Base-by-base conservation (phyloP, 2,888 invertebrate genomes). In the Strigamia maritima region DNA sequence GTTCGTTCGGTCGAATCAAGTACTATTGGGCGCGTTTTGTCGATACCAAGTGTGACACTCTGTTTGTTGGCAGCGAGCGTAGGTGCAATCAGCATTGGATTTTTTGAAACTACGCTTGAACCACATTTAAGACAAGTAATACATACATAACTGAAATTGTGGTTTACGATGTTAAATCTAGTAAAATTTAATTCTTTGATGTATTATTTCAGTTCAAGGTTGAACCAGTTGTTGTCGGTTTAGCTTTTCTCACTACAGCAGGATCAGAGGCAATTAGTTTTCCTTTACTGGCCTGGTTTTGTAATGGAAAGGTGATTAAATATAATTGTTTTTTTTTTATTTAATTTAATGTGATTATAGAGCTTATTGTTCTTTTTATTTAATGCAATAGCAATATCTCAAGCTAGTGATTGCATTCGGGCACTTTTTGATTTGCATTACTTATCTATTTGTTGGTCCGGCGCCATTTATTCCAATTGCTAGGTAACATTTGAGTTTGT, bases 41-140 rank as follows among this genome's bases (percentile, higher is more conserved):
- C 92, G 0, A 89, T 92, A 65, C 86, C 89, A 80, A 92, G 92
- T 83, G 93, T 31, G 31, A 31, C 31, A 4, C 31, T 31, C 3
- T 4, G 31, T 31, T 4, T 31, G 31, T 2, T 31, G 7, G 31
- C 93, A 83, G 89, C 92, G 80, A 91, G 89, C 0, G 93, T 93
- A 31, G 2, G 31, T 0, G 92, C 93, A 81, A 90, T 92, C 89
- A 93, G 93, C 82, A 93, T 94, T 78, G 94, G 94, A 24, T 97
- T 95, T 86, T 88, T 96, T 26, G 93, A 94, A 85, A 95, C 95
- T 0, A 95, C 95, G 0, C 87, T 96, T 24, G 94, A 95, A 83
- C 93, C 93, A 0, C 96, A 95, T 87, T 88, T 97, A 16, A 85
- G 92, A 81, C 88, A 89, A 16, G 75, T 75, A n/a, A n/a, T n/a